Conservation (phyloP, 2,797 vertebrate genomes). For the Alosa sapidissima region DNA sequence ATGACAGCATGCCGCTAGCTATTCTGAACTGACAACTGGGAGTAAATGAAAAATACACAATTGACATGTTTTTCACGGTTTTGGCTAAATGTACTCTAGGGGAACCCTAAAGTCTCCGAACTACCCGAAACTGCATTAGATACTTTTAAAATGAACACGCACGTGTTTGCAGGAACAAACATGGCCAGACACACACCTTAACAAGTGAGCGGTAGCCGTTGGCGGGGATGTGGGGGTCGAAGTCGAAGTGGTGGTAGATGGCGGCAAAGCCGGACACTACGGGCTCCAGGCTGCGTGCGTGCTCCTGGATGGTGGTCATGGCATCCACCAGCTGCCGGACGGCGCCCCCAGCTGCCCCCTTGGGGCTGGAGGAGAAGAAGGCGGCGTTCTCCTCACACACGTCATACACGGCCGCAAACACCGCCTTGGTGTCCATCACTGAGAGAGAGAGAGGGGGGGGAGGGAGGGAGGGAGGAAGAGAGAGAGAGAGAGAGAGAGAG, state of each 20-base stretch:
- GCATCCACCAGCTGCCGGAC: constrained; percentile 73
- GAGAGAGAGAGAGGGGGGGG: background rate
- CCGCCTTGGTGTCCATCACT: constrained; percentile 85
- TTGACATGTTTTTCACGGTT: background rate
- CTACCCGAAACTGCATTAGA: too few species aligned
- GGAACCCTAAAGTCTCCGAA: too few species aligned
- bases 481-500: background rate
- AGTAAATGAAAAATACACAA: background rate
- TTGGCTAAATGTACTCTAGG: too few species aligned
- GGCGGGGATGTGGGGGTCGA: constrained; percentile 85
- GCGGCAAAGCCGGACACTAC: constrained; percentile 74
- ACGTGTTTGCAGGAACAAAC: too few species aligned
- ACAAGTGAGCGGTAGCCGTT: constrained; percentile 92
- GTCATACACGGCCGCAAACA: constrained; percentile 80
- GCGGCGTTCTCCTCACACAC: constrained; percentile 84
- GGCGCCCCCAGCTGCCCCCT: constrained; percentile 72
- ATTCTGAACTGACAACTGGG: background rate
- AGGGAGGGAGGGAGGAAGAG: background rate
- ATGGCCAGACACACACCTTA: constrained; percentile 57
- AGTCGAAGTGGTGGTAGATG: constrained; percentile 87
- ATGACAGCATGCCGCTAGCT: background rate
- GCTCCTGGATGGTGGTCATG: constrained; percentile 80
- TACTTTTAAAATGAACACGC: too few species aligned
- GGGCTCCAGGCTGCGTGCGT: constrained; percentile 80
- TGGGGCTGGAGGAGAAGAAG: constrained; percentile 79